A percentile compares a stretch with the other conserved stretches of the same genome.
These are phyloP conservation scores for Platynereis dumerilii DNA, from an alignment of 2,888 invertebrate genomes.

Conservation along the genomic window DNA sequence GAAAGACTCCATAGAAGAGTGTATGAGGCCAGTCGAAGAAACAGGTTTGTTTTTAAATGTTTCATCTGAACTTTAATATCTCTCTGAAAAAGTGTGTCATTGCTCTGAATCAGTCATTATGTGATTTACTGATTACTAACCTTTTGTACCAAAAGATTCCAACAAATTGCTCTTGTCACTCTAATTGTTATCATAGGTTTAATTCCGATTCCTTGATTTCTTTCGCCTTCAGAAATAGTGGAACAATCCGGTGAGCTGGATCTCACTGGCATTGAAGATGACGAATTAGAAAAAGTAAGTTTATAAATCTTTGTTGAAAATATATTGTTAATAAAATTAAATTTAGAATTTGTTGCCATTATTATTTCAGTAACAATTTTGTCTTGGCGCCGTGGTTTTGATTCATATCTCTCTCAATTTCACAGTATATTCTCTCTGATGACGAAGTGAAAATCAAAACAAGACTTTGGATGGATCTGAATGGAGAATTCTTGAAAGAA, in stretches of 20 bases:
- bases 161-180: too few relatives aligned
- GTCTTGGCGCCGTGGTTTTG: background rate
- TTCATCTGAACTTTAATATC: too few relatives aligned
- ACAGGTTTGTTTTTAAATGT: constrained; percentile 14
- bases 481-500: constrained; percentile 84
- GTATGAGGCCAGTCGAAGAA: constrained; percentile 40
- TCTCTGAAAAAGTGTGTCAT: too few relatives aligned
- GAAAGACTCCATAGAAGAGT: constrained; percentile 68
- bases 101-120: too few relatives aligned
- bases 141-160: too few relatives aligned
- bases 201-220: too few relatives aligned
- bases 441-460: constrained; percentile 84
- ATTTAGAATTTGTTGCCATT: constrained; percentile 6
- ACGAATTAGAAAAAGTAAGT: constrained; percentile 77
- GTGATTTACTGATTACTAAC: too few relatives aligned
- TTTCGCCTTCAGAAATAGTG: constrained; percentile 19
- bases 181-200: too few relatives aligned
- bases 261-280: constrained; percentile 80
- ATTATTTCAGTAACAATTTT: background rate
- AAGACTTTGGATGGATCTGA: constrained; percentile 84
- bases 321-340: background rate
- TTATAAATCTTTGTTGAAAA: background rate
- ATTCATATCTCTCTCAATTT: constrained; percentile 21
- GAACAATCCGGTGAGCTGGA: constrained; percentile 69
- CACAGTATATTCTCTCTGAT: constrained; percentile 77